Conservation (phyloP, 2,113 vertebrate species). For the Lepidothrix coronata region DNA sequence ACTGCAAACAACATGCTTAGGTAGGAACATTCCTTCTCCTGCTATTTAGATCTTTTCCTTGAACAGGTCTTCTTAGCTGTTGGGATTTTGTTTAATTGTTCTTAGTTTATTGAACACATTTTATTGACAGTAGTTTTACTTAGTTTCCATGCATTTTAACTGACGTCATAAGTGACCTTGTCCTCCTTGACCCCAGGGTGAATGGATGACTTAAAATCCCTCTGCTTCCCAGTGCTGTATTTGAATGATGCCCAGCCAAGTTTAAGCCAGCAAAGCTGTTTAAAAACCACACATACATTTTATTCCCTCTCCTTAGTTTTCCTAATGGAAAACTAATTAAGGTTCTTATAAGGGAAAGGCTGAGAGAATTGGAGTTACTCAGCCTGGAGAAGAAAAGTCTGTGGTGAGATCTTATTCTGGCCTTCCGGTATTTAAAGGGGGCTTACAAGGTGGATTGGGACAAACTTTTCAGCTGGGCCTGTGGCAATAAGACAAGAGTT, state of each 20-base stretch:
- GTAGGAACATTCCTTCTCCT: neutral
- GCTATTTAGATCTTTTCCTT: neutral
- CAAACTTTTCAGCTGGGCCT: neutral
- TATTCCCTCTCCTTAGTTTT: neutral
- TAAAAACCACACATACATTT: neutral
- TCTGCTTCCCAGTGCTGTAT: neutral
- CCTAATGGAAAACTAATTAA: neutral
- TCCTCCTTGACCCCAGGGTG: neutral
- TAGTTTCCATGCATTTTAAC: neutral
- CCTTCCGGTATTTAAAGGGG: neutral
- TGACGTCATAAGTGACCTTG: neutral
- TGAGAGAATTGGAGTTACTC: neutral
- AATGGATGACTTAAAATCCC: neutral
- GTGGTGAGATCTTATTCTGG: neutral
- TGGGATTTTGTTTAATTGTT: neutral
- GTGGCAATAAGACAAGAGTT: accelerated
- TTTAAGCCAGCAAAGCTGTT: neutral
- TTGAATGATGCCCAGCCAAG: neutral
- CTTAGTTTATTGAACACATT: neutral
- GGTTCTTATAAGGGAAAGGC: neutral
- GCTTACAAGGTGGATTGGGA: neutral
- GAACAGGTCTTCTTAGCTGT: neutral
- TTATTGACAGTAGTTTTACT: neutral
- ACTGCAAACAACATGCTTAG: neutral
- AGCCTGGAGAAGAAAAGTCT: neutral